Evolutionary conservation across 2,888 invertebrate species (phyloP), one percentile per base, ranked within the genome.

Genomic region (Serripes groenlandicus): DNA sequence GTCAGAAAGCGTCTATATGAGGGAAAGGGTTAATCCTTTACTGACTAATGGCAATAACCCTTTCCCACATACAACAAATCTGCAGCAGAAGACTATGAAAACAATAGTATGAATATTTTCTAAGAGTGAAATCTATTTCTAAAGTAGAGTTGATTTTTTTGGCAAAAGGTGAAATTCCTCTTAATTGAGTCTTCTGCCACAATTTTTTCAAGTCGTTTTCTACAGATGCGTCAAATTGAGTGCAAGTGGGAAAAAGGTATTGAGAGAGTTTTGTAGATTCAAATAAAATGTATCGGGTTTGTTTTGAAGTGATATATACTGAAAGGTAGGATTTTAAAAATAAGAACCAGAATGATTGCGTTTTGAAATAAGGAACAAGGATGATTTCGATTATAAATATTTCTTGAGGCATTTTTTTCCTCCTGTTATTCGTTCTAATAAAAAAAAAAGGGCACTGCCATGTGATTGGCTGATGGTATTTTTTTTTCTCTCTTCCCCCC

Each of bases 381-480:
- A n/a, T n/a, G n/a, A n/a, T n/a, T n/a, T n/a, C n/a, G n/a, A n/a
- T n/a, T n/a, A n/a, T n/a, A n/a, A 42, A 42, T 42, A 42, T 42
- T 42, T 42, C 15, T 15, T 11, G 15, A 42, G 15, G 42, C 9
- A 11, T 42, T 42, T 15, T 42, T 42, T 42, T 42, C 15, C n/a
- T 11, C 15, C 9, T 42, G 7, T 42, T 42, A 7, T 42, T 42
- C 42, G 9, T 15, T 42, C 15, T 42, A 42, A 42, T 11, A 42
- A 42, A 42, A 42, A 42, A 42, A 42, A 42, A 42, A 42, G 15
- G 42, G 9, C 42, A 42, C 15, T 42, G 7, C 9, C n/a, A 28
- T 58, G 58, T 62, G 66, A 66, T 42, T 66, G 66, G 66, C 42
- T 66, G 42, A 23, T 28, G 28, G 42, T 66, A 42, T 66, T 37